phyloP scores from a whole-genome alignment of 2,888 invertebrate species.

The Eubasilissa splendida region DNA sequence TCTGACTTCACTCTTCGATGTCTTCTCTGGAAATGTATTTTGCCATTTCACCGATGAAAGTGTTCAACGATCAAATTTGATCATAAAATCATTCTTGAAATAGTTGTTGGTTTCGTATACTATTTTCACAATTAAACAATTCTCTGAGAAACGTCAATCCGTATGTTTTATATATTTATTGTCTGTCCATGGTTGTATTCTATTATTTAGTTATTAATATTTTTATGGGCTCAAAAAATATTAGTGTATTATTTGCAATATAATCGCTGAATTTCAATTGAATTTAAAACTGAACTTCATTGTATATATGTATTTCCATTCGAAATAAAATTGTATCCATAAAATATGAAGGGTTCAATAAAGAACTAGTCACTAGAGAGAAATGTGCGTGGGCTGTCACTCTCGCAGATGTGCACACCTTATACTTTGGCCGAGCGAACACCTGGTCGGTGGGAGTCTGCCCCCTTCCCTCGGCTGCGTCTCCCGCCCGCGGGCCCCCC shows the following conservation, averaged over 20 bases:
- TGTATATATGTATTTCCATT: background rate
- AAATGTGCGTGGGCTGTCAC: conserved; percentile 2
- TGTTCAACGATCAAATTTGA: background rate
- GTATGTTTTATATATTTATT: background rate
- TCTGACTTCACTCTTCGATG: conserved; percentile 13
- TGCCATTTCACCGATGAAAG: background rate
- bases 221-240: background rate
- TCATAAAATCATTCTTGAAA: background rate
- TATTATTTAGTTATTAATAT: too few species aligned
- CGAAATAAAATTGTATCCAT: too few species aligned
- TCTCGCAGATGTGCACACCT: background rate
- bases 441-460: conserved; percentile 45
- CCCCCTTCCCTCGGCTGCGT: conserved; percentile 28
- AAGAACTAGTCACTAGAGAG: background rate
- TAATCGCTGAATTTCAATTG: background rate
- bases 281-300: conserved; percentile 35
- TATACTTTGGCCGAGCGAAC: conserved; percentile 9
- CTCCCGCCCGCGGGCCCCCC: conserved; percentile 28
- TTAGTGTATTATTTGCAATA: background rate
- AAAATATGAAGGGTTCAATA: too few species aligned
- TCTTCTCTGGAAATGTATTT: conserved; percentile 7
- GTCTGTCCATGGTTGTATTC: background rate
- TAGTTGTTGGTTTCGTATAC: background rate
- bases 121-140: background rate
- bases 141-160: background rate